Conservation (phyloP, 1,140 invertebrate species). For the Eurosta solidaginis region DNA sequence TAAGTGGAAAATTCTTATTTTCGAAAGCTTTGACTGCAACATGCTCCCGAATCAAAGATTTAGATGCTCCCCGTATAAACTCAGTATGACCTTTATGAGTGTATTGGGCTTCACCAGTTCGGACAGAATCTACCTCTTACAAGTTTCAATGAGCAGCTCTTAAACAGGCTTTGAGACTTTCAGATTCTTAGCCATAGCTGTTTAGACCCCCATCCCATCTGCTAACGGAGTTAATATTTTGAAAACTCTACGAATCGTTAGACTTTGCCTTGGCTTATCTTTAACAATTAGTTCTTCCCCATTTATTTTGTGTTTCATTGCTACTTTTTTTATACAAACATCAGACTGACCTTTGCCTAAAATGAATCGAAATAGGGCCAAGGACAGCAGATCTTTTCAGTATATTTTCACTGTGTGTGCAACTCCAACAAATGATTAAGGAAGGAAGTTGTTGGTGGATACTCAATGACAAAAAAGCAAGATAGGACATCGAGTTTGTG, state of each 20-base stretch:
- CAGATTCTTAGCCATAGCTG: neutral
- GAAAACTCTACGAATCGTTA: neutral
- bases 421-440: slow-evolving; percentile 48
- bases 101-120: no score
- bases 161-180: neutral
- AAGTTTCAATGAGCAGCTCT: no score
- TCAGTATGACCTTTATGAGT: no score
- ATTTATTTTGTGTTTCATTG: neutral
- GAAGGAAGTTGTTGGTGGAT: slow-evolving; percentile 60
- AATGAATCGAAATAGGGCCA: neutral
- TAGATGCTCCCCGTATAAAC: no score
- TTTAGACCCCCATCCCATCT: neutral
- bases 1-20: no score
- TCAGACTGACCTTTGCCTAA: neutral
- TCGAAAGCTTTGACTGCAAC: no score
- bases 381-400: neutral
- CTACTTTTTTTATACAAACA: neutral
- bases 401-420: neutral
- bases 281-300: neutral
- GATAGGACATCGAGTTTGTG: neutral
- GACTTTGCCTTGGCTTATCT: neutral
- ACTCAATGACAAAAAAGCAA: neutral
- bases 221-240: neutral
- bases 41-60: no score
- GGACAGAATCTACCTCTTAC: no score